Base-by-base conservation (phyloP, 2,888 invertebrate genomes). In the Halocaridina rubra region DNA sequence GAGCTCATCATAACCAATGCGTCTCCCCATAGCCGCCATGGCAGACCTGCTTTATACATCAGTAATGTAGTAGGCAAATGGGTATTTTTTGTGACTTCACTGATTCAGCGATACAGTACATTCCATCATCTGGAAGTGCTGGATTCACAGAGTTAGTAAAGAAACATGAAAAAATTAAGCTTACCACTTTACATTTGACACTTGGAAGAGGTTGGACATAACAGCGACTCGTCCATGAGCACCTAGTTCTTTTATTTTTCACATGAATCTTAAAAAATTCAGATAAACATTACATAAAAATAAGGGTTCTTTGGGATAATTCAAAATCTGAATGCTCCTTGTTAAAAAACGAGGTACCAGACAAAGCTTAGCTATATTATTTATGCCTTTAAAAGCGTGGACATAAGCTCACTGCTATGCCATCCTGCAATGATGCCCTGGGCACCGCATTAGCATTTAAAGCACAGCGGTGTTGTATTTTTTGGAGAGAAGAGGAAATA, bases 1-100 rank as follows among this genome's bases (percentile, higher is more conserved):
- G n/a, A n/a, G n/a, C n/a, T n/a, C n/a, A n/a, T n/a, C 61, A 61
- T 39, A 78, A 77, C 82, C 72, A 77, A 32, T 72, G 39, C 77
- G 82, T 81, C 86, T 86, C 86, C 86, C 81, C 86, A 79, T 86
- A 86, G 81, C 86, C 86, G 86, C 86, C 86, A 86, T 86, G 86
- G 81, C 81, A 79, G 72, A 46, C 72, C 71, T 30, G 32, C 72
- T 84, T 84, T 84, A 84, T 84, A 84, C 82, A 84, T 7, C 30
- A 78, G 82, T 82, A 84, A 84, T 78, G 72, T 72, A 33, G 39
- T 30, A 72, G 78, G 78, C 39, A 27, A 61, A 27, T 78, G n/a
- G 22, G 30, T 53, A 16, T n/a, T n/a, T n/a, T n/a, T n/a, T 4
- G 4, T 53, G 53, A n/a, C 19, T 53, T 53, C 46, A 53, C 53